Percentiles rank a stretch among this genome's conserved stretches.
These are phyloP conservation scores for Tarsius wallacei DNA, from an alignment of 2,797 vertebrate species.

Conservation along the genomic window DNA sequence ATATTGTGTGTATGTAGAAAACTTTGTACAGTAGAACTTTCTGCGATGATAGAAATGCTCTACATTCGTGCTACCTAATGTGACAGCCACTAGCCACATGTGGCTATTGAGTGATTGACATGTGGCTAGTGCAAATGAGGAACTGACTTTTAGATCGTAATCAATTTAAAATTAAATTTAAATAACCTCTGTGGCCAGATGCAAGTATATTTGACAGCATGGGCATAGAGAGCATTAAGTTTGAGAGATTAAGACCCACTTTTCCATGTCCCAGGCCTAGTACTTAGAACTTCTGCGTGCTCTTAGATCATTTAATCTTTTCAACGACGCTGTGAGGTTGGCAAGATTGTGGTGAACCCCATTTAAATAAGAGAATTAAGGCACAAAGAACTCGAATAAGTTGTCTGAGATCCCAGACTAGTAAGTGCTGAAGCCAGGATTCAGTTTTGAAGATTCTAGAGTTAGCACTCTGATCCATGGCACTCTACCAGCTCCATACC, in stretches of 20 bases:
- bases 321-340: background rate
- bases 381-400: background rate
- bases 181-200: background rate
- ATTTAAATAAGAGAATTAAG: background rate
- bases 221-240: background rate
- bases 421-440: background rate
- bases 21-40: background rate
- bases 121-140: background rate
- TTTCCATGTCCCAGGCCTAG: background rate
- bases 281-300: background rate
- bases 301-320: background rate
- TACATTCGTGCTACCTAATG: background rate
- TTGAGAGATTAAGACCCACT: background rate
- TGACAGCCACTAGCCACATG: background rate
- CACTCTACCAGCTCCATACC: background rate
- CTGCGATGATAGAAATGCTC: background rate
- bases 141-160: background rate
- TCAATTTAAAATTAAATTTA: background rate
- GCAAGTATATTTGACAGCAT: background rate
- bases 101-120: background rate
- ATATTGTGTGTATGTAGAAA: background rate
- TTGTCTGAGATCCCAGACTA: background rate
- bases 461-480: background rate
- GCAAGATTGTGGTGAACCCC: background rate
- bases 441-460: background rate